A percentile compares a stretch with the other conserved stretches of the same genome.
Evolutionary conservation across 2,888 invertebrate species (phyloP).

Genomic region (Adelphocoris suturalis): DNA sequence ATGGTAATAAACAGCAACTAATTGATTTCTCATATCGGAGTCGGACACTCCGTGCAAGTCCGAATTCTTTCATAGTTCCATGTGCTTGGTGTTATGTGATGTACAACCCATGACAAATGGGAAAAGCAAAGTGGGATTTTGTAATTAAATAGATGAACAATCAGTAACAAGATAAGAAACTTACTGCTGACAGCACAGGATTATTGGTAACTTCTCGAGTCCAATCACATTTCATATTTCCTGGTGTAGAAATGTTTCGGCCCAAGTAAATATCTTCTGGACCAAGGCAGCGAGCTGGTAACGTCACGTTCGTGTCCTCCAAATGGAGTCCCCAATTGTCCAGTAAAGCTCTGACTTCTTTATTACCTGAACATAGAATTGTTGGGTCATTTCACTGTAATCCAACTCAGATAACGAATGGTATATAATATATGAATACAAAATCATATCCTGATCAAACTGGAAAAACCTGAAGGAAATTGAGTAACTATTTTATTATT

Average conservation of each 20-base stretch:
- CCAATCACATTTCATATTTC: slow-evolving; percentile 83
- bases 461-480: no score
- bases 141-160: no score
- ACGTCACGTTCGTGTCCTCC: slow-evolving; percentile 81
- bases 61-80: not conserved
- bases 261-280: slow-evolving; percentile 86
- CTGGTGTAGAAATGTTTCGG: slow-evolving; percentile 76
- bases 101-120: no score
- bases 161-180: not conserved
- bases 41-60: not conserved
- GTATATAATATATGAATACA: no score
- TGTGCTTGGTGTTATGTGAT: no score
- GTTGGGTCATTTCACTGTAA: not conserved
- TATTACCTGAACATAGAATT: slow-evolving; percentile 77
- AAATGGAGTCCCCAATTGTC: slow-evolving; percentile 89
- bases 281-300: slow-evolving; percentile 83
- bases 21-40: no score
- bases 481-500: no score
- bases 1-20: no score
- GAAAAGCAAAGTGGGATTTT: no score
- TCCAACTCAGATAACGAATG: no score
- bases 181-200: slow-evolving; percentile 46
- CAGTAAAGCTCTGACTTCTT: slow-evolving; percentile 84
- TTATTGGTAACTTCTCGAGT: slow-evolving; percentile 77
- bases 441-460: no score